Evolutionary conservation across 1,140 invertebrate genomes (phyloP).

Genomic region (Bombus waltoni): DNA sequence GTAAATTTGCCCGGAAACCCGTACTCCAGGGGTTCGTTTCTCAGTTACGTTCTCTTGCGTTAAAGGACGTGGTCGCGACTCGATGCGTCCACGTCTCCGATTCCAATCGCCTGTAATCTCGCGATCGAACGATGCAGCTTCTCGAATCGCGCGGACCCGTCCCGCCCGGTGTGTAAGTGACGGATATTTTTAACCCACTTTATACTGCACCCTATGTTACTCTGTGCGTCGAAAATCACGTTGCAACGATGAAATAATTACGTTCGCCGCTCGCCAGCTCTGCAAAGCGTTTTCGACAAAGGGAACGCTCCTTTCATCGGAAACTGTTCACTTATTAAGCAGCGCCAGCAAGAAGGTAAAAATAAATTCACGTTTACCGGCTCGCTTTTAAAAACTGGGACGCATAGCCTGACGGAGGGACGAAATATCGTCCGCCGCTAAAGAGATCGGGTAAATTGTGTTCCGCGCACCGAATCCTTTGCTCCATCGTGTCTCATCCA

Average conservation of each 20-base stretch:
- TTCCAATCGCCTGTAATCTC: background rate
- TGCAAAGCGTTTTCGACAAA: background rate
- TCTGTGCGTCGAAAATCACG: background rate
- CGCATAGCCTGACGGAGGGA: background rate
- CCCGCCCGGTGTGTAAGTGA: background rate
- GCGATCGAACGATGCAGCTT: conserved; percentile 3
- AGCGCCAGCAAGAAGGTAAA: conserved; percentile 39
- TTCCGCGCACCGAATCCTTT: background rate
- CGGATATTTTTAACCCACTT: background rate
- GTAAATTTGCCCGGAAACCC: background rate
- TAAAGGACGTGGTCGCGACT: background rate
- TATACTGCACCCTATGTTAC: background rate
- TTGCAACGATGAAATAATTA: conserved; percentile 2
- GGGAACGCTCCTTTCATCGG: conserved; percentile 6
- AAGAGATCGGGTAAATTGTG: conserved; percentile 15
- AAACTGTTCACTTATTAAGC: conserved; percentile 28
- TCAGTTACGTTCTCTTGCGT: background rate
- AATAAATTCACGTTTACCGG: conserved; percentile 40
- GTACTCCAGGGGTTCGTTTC: background rate
- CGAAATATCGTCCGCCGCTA: background rate
- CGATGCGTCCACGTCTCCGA: background rate
- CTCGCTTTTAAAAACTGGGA: conserved; percentile 37
- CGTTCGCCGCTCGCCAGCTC: background rate
- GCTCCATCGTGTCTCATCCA: too few species aligned
- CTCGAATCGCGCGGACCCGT: background rate